Conservation (phyloP, 2,113 vertebrate species). For the Phalacrocorax pelagicus region DNA sequence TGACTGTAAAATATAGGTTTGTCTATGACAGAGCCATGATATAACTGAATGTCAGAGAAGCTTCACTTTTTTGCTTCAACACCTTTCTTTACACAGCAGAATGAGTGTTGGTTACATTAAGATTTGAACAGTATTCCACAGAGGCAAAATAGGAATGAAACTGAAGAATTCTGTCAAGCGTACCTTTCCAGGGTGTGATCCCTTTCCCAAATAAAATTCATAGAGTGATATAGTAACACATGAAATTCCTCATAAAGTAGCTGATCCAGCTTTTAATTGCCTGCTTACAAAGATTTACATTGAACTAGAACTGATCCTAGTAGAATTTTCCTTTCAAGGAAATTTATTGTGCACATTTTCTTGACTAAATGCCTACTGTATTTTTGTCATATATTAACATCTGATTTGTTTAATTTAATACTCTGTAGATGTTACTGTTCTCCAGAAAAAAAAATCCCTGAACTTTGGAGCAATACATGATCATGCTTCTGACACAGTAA, state of each 20-base stretch:
- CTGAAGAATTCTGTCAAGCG: not conserved
- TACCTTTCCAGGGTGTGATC: not conserved
- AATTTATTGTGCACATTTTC: not conserved
- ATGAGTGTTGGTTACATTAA: not conserved
- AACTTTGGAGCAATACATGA: not conserved
- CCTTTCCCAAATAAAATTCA: not conserved
- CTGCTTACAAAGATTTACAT: not conserved
- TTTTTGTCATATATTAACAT: not conserved
- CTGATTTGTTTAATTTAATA: not conserved
- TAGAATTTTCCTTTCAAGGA: not conserved
- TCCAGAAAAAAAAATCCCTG: not conserved
- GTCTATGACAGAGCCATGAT: not conserved
- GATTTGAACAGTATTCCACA: not conserved
- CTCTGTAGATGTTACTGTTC: not conserved
- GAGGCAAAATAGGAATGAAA: not conserved
- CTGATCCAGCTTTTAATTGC: not conserved
- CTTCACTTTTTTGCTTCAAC: not conserved
- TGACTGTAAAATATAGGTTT: not conserved
- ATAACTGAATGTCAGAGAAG: not conserved
- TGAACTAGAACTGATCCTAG: not conserved
- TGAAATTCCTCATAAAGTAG: not conserved
- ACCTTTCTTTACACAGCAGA: not conserved
- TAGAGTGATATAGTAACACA: not conserved
- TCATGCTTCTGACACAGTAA: not conserved
- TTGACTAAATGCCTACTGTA: not conserved